Conservation (phyloP, 1,140 invertebrate genomes). For the Mesaphorura yosii region DNA sequence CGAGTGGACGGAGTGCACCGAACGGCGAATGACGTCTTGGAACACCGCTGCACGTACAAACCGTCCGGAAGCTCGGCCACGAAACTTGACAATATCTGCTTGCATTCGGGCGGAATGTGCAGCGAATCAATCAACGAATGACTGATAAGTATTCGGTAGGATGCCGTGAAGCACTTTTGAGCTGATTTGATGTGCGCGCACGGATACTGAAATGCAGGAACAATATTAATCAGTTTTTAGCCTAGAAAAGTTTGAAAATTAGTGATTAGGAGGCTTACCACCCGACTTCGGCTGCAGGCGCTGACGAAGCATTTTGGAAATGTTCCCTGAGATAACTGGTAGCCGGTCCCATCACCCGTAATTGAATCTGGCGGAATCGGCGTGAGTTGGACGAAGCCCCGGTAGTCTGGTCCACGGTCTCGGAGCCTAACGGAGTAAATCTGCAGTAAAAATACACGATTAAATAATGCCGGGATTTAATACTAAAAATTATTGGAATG, state of each 20-base stretch:
- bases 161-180: conserved; percentile 51
- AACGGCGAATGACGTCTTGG: conserved; percentile 63
- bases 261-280: conserved; percentile 7
- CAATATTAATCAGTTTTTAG: conserved; percentile 4
- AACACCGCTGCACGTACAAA: conserved; percentile 62
- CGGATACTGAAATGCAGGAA: conserved; percentile 23
- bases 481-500: too few relatives aligned
- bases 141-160: conserved; percentile 51
- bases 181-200: conserved; percentile 61
- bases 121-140: conserved; percentile 52
- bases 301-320: conserved; percentile 20
- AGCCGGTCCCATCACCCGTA: too few relatives aligned
- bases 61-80: conserved; percentile 39
- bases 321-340: conserved; percentile 35
- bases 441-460: neutral
- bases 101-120: conserved; percentile 51
- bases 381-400: conserved; percentile 67
- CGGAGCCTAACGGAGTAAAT: conserved; percentile 50
- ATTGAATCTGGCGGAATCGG: too few relatives aligned
- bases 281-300: conserved; percentile 4
- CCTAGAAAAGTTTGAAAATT: too few relatives aligned
- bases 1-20: conserved; percentile 57
- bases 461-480: too few relatives aligned
- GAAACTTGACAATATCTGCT: conserved; percentile 32
- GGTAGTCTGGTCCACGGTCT: conserved; percentile 55